phyloP scores from a whole-genome alignment of 2,797 vertebrate genomes.

The Pempheris klunzingeri region DNA sequence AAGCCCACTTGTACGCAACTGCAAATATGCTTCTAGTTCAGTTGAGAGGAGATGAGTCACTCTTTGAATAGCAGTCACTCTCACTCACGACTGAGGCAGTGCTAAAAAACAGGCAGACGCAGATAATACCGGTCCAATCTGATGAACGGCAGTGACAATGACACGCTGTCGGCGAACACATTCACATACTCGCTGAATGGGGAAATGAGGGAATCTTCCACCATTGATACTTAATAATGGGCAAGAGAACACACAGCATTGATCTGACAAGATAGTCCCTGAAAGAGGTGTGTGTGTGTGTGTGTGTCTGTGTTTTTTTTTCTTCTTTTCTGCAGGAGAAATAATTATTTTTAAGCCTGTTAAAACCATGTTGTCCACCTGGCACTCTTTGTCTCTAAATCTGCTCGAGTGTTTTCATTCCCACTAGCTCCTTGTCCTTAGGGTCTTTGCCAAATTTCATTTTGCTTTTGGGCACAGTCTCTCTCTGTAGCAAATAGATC shows the following conservation, averaged over 20 bases:
- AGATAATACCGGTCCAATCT: slow-evolving; percentile 39
- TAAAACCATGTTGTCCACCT: slow-evolving; percentile 34
- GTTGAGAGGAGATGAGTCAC: slow-evolving; percentile 50
- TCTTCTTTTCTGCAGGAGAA: slow-evolving; percentile 1
- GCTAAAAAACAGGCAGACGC: slow-evolving; percentile 32
- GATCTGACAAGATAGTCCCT: slow-evolving; percentile 19
- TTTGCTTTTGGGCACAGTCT: slow-evolving; percentile 26
- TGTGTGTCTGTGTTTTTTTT: too few species aligned
- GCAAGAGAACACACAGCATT: slow-evolving; percentile 19
- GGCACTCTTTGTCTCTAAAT: slow-evolving; percentile 56
- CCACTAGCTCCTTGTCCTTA: slow-evolving; percentile 39
- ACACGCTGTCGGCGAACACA: slow-evolving; percentile 28
- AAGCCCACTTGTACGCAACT: slow-evolving; percentile 25
- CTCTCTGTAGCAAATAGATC: slow-evolving; percentile 40
- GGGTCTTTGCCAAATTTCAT: slow-evolving; percentile 55
- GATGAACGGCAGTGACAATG: slow-evolving; percentile 38
- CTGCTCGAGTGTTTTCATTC: slow-evolving; percentile 29
- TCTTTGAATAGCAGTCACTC: slow-evolving; percentile 45
- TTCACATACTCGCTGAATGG: slow-evolving; percentile 25
- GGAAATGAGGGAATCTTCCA: slow-evolving; percentile 43
- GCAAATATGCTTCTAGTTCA: slow-evolving; percentile 32
- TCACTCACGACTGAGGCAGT: slow-evolving; percentile 27
- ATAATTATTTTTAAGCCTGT: slow-evolving; percentile 31
- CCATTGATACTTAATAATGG: slow-evolving; percentile 35
- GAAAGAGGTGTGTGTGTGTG: background rate